Evolutionary conservation across 1,140 invertebrate genomes (phyloP), one percentile per base, ranked within the genome.

Genomic region (Calosoma granatense): DNA sequence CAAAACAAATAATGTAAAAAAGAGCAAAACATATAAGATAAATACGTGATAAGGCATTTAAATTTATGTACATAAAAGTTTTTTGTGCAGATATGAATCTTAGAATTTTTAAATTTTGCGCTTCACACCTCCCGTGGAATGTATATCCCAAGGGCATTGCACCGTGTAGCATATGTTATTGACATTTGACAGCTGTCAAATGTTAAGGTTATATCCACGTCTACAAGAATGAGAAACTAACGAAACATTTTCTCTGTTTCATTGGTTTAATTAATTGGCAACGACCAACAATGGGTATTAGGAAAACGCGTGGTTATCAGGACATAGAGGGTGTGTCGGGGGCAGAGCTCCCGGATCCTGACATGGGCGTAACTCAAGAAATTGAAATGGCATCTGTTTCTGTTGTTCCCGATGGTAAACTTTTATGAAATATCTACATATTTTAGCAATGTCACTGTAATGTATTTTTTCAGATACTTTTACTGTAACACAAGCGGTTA

Each of bases 401-500:
- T n/a, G 86, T 88, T 55, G 84, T 88, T 56, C 87, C 87, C 57
- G 87, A 90, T 77, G 87, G 87, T 87, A 76, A 67, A 62, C 70
- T 56, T 20, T 39, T 60, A 51, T 19, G 11, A 56, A 47, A 52
- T 47, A 36, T 26, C 26, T 51, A 30, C 21, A 56, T 54, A 4
- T 30, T n/a, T 54, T 22, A 19, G 60, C 51, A 22, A 51, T 62
- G 56, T 54, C 17, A 53, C 12, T 22, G n/a, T n/a, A n/a, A 20
- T 61, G 59, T 65, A 68, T 57, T 62, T 62, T 74, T 77, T 59
- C 71, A 91, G 92, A 94, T 74, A 91, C 90, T n/a, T 97, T 87
- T 69, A 97, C 93, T 23, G 88, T 96, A 1, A 89, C 92, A 63
- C 90, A 96, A 73, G 93, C 93, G 52, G 92, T 97, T n/a, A 95